These are phyloP conservation scores for Panagrolaimus sp. DNA, from an alignment of 1,140 invertebrate genomes.

Conservation along the genomic window DNA sequence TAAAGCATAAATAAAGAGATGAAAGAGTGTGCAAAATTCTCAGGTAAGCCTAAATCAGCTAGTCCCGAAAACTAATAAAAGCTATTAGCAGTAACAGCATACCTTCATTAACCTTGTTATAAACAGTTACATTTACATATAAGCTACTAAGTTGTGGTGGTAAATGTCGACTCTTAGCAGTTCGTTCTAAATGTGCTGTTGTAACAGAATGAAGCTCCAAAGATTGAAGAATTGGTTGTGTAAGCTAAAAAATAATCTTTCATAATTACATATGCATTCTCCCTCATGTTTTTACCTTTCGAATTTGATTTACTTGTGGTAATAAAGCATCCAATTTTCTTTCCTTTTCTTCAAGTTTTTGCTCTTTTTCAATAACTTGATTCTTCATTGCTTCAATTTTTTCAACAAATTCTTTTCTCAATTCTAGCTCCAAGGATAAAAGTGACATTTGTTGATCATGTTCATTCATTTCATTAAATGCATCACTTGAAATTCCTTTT, in stretches of 20 bases:
- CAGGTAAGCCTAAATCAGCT: too few relatives aligned
- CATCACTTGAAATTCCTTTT: background rate
- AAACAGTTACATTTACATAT: constrained; percentile 11
- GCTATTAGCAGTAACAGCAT: background rate
- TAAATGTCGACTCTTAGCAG: background rate
- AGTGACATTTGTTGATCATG: background rate
- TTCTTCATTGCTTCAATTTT: background rate
- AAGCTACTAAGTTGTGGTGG: constrained; percentile 1
- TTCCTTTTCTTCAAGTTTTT: background rate
- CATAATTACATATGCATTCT: too few relatives aligned
- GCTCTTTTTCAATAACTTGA: background rate
- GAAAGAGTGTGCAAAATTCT: too few relatives aligned
- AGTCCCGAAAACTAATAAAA: background rate
- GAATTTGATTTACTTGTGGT: background rate
- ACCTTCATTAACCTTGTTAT: constrained; percentile 10
- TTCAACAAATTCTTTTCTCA: background rate
- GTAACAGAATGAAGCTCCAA: background rate
- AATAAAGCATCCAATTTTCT: background rate
- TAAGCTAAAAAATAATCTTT: too few relatives aligned
- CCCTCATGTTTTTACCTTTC: background rate
- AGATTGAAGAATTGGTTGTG: background rate
- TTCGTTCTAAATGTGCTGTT: background rate
- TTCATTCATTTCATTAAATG: background rate
- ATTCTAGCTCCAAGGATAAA: background rate
- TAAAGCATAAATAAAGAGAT: too few relatives aligned